phyloP scores from a whole-genome alignment of 2,113 vertebrate species.

The Donacobius atricapilla region DNA sequence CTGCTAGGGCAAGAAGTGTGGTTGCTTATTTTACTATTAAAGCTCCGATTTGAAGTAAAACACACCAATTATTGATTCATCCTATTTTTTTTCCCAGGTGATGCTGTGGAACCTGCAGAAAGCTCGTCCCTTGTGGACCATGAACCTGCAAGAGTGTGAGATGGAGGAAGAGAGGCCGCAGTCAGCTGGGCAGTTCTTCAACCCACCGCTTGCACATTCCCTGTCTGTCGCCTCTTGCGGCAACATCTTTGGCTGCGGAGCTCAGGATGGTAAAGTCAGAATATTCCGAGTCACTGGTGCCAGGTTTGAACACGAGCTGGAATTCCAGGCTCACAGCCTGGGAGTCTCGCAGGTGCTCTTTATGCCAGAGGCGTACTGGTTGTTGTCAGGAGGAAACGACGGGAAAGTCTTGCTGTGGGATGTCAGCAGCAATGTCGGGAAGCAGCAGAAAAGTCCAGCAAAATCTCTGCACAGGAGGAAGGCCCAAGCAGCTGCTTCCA shows the following conservation, averaged over 20 bases:
- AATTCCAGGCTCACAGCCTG: constrained; percentile 82
- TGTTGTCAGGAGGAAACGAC: constrained; percentile 91
- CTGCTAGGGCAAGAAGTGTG: neutral
- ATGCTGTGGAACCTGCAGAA: constrained; percentile 94
- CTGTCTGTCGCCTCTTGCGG: constrained; percentile 85
- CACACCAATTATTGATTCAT: neutral
- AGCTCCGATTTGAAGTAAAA: neutral
- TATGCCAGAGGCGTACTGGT: constrained; percentile 79
- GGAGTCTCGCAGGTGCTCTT: constrained; percentile 91
- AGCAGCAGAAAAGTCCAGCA: constrained; percentile 68
- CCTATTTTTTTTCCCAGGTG: constrained; percentile 68
- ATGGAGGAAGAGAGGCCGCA: constrained; percentile 68
- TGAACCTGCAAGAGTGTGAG: constrained; percentile 82
- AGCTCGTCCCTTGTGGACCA: constrained; percentile 86
- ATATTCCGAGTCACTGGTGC: constrained; percentile 81
- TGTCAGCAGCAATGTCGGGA: constrained; percentile 69
- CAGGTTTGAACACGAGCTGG: constrained; percentile 79
- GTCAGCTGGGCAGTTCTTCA: constrained; percentile 82
- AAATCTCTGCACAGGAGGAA: constrained; percentile 73
- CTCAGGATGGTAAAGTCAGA: constrained; percentile 88
- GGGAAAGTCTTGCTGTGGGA: constrained; percentile 89
- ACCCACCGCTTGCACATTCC: constrained; percentile 89
- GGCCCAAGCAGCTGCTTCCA: constrained; percentile 52
- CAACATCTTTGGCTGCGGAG: constrained; percentile 85
- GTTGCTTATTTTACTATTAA: neutral